Evolutionary conservation across 2,888 invertebrate species (phyloP), one percentile per base, ranked within the genome.

Genomic region (Galeruca laticollis): DNA sequence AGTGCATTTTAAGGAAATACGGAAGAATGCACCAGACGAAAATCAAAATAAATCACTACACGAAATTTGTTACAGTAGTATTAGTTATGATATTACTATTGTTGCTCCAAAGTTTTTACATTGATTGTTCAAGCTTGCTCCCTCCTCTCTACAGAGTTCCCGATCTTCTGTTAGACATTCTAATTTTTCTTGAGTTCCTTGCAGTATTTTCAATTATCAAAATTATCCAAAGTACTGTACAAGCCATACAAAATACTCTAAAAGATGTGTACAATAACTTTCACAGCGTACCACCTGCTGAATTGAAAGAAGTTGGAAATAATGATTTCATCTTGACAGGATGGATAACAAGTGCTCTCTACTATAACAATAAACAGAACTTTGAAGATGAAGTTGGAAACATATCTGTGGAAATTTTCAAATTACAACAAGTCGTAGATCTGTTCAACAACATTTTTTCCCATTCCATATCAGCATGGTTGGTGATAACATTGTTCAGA

Each of bases 321-420:
- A 70, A 71, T 13, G 68, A 73, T 60, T 73, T 70, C 11, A 35
- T 73, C 10, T 35, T 73, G 9, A 21, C 61, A 15, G 73, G 71
- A 26, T 73, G 73, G 73, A 70, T 73, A 37, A 26, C 61, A 1
- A 37, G 35, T 31, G 54, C 70, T 33, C 33, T 73, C 13, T 40
- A 57, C 20, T 49, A 60, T 21, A 70, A 61, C 20, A 73, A 31
- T 31, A 43, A 60, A n/a, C 56, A 64, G 49, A 33, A 70, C 0
- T n/a, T 49, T 43, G 57, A 57, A 49, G 40, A 26, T 0, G 2
- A 21, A 15, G 37, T 73, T 51, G 54, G 60, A 56, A 52, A 65
- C 1, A n/a, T 64, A 18, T 20, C 64, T 10, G 11, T 10, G 6
- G 35, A 21, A 6, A 33, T 66, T 0, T 11, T 62, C 3, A 33